These are phyloP conservation scores for Bombus fervidus DNA, from an alignment of 1,140 invertebrate genomes.

Conservation along the genomic window DNA sequence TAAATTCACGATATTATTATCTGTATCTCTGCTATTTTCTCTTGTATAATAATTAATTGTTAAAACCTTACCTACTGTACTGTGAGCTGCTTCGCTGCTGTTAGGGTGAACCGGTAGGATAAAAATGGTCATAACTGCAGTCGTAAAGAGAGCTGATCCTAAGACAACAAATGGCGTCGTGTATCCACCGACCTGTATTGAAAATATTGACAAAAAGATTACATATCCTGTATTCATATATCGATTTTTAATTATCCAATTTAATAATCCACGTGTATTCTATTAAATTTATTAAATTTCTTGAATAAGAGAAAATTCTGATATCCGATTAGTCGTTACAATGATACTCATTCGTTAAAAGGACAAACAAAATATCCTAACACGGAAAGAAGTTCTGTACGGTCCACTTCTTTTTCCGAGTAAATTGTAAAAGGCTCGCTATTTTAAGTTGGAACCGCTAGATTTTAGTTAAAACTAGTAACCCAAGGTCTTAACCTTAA, in stretches of 20 bases:
- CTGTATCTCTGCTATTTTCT: neutral
- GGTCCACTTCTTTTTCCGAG: accelerated
- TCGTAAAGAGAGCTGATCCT: slow-evolving; percentile 89
- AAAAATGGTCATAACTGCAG: slow-evolving; percentile 89
- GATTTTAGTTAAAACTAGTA: neutral
- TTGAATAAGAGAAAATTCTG: neutral
- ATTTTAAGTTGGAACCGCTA: neutral
- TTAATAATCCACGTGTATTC: neutral
- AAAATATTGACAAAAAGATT: neutral
- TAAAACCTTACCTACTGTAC: slow-evolving; percentile 84
- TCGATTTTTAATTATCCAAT: neutral
- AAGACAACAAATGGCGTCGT: slow-evolving; percentile 93
- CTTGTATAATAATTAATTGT: slow-evolving; percentile 25
- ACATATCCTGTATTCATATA: too few species aligned
- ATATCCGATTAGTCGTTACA: neutral
- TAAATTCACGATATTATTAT: neutral
- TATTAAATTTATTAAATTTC: neutral
- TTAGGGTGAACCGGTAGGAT: slow-evolving; percentile 87
- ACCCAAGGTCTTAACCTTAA: neutral
- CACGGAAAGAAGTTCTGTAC: neutral
- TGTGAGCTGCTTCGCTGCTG: slow-evolving; percentile 82
- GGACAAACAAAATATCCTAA: neutral
- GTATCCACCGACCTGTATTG: slow-evolving; percentile 89
- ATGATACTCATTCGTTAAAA: neutral
- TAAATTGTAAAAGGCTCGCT: neutral